A percentile compares a stretch with the other conserved stretches of the same genome.
phyloP scores from a whole-genome alignment of 2,113 vertebrate species.

The Jaculus jaculus region DNA sequence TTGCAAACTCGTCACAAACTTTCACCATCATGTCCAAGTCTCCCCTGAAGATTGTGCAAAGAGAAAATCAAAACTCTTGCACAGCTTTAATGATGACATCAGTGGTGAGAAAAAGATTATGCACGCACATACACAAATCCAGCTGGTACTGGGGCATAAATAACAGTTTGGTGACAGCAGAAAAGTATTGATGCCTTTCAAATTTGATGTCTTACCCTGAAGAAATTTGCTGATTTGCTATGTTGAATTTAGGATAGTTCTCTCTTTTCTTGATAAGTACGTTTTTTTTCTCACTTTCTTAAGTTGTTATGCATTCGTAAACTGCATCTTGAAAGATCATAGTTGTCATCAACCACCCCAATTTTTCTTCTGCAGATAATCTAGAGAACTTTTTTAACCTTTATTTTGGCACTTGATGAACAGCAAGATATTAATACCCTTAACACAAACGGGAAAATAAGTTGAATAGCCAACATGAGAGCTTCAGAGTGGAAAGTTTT shows the following conservation, averaged over 20 bases:
- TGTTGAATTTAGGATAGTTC: constrained; percentile 72
- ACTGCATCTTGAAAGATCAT: constrained; percentile 72
- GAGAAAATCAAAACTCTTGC: constrained; percentile 77
- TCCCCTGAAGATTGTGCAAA: constrained; percentile 80
- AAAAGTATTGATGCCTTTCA: constrained; percentile 83
- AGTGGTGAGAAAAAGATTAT: constrained; percentile 83
- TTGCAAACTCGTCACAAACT: constrained; percentile 78
- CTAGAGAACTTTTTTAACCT: constrained; percentile 72
- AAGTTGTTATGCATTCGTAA: constrained; percentile 70
- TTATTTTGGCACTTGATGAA: constrained; percentile 70
- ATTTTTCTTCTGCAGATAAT: constrained; percentile 70
- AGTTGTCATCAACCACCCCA: constrained; percentile 63
- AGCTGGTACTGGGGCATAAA: constrained; percentile 80
- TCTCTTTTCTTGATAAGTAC: constrained; percentile 75
- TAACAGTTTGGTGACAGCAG: constrained; percentile 83
- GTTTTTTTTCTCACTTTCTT: constrained; percentile 71
- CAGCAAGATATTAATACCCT: constrained; percentile 73
- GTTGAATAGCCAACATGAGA: constrained; percentile 59
- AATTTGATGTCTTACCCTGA: constrained; percentile 82
- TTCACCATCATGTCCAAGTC: constrained; percentile 76
- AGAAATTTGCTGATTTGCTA: constrained; percentile 83
- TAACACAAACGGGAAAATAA: constrained; percentile 70
- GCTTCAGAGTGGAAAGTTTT: constrained; percentile 70
- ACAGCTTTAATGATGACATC: constrained; percentile 83
- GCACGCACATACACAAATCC: constrained; percentile 81